Evolutionary conservation across 2,113 vertebrate species (phyloP), one percentile per base, ranked within the genome.

Genomic region (Eidolon helvum): DNA sequence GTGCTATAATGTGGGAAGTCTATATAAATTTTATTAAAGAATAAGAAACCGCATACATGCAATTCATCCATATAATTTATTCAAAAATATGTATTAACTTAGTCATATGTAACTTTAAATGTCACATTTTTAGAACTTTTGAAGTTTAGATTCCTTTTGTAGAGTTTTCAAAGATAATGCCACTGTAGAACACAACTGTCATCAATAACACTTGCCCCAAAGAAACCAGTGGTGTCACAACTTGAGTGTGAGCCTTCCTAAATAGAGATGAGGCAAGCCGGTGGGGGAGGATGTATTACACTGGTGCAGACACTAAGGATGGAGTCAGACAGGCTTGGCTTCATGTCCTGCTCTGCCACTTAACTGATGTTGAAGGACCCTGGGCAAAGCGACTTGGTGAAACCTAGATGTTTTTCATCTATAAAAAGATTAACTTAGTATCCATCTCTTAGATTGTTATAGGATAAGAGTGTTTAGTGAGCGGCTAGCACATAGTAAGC

Each of bases 11-110:
- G 65, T 12, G 28, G 40, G 33, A 90, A 30, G 11, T 65, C 55
- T 59, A 35, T 5, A 50, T 43, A 71, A 18, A 53, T 69, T 74
- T 55, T 59, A 66, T 57, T 82, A 53, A 92, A 48, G 65, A 92
- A 71, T 7, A 74, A 80, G 78, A 33, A 75, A n/a, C 28, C 61
- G 21, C 28, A 68, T 71, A 8, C 33, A 45, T 38, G 79, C 33
- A 18, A 63, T 3, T 0, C 6, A 33, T 87, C 63, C 9, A 11
- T 74, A 22, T 26, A 57, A 85, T 77, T n/a, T 50, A 59, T 78
- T 78, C 16, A 79, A 84, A 90, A 91, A 68, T 45, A 71, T 48
- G 6, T 55, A 55, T 53, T 65, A 57, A 89, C 53, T 82, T 55
- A 35, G n/a, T 65, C 30, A 35, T 26, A 63, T 28, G 6, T 57